A percentile compares a stretch with the other conserved stretches of the same genome.
Evolutionary conservation across 1,140 invertebrate genomes (phyloP).

Genomic region (Aphaenogaster floridana): DNA sequence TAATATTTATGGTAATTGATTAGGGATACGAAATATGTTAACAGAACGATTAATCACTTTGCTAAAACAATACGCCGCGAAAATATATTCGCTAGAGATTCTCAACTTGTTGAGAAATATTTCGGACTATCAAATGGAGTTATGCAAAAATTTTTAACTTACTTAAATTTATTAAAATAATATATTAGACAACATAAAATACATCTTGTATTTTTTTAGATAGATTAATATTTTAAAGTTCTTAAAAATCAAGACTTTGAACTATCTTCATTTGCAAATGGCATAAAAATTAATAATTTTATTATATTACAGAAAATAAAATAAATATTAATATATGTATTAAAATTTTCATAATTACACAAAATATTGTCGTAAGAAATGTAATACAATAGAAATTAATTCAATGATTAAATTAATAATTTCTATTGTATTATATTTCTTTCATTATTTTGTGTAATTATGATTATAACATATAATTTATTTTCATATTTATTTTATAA

Average conservation of each 20-base stretch:
- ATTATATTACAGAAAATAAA: not conserved
- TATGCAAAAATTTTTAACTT: not conserved
- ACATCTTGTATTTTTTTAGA: not conserved
- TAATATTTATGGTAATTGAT: slow-evolving; percentile 49
- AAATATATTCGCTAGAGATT: slow-evolving; percentile 32
- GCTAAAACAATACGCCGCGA: not conserved
- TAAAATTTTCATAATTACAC: not conserved
- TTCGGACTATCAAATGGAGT: not conserved
- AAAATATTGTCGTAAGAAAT: not conserved
- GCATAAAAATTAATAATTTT: not conserved
- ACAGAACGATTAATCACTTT: slow-evolving; percentile 19
- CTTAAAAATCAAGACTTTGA: not conserved
- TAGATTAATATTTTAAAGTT: not conserved
- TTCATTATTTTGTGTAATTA: not conserved
- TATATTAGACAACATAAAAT: not conserved
- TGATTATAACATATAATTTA: not conserved
- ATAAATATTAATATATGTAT: not conserved
- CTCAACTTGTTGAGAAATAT: slow-evolving; percentile 6
- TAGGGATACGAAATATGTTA: slow-evolving; percentile 22
- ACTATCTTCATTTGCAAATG: not conserved
- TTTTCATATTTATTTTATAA: not conserved
- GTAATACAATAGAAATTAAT: not conserved
- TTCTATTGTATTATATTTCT: not conserved
- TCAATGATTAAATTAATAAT: not conserved
- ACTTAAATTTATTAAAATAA: not conserved